Conservation (phyloP, 2,113 vertebrate genomes). For the Cyrtonyx montezumae region DNA sequence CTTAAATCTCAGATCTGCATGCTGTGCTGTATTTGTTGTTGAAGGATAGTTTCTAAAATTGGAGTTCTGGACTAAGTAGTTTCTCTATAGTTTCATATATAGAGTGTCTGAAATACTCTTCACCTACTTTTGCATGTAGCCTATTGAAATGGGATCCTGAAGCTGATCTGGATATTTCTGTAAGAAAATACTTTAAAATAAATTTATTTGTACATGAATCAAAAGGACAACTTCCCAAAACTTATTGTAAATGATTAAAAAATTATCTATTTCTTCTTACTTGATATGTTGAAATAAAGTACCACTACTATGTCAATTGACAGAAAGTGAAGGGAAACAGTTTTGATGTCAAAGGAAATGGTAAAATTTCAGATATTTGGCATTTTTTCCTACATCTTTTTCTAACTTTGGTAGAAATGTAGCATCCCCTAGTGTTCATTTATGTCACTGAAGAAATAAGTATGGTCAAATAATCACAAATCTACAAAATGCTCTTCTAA, state of each 20-base stretch:
- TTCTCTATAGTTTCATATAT: not conserved
- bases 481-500: not conserved
- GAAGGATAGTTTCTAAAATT: not conserved
- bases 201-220: not conserved
- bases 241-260: fast-evolving
- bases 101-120: not conserved
- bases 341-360: not conserved
- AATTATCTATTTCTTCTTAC: not conserved
- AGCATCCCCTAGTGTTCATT: conserved; percentile 40
- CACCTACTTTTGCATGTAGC: not conserved
- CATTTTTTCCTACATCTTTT: fast-evolving
- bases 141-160: not conserved
- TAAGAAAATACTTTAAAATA: not conserved
- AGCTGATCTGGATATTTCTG: not conserved
- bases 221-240: not conserved
- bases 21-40: not conserved
- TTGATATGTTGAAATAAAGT: not conserved
- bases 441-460: not conserved
- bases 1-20: not conserved
- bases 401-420: not conserved
- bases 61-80: not conserved
- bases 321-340: too few species aligned
- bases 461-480: not conserved
- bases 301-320: not conserved
- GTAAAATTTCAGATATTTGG: not conserved